Percentiles rank a stretch among this genome's conserved stretches.
Conservation (phyloP, 2,797 vertebrate species). For the Ammospiza maritima region DNA sequence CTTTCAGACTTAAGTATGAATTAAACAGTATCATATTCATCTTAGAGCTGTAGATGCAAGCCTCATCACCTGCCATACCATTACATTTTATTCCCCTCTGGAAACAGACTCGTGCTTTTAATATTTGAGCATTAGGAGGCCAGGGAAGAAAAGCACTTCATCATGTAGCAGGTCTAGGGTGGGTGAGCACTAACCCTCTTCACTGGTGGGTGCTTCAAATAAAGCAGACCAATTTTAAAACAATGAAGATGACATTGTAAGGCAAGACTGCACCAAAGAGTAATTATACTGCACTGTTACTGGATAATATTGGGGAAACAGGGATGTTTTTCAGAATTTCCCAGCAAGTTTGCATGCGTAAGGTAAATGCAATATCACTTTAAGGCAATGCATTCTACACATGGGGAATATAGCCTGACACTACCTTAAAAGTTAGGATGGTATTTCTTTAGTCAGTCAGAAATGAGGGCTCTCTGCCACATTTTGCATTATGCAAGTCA, state of each 20-base stretch:
- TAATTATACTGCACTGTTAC: not conserved
- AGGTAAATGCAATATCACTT: not conserved
- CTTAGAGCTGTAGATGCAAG: constrained; percentile 49
- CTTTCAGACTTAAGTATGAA: constrained; percentile 61
- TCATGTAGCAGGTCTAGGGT: not conserved
- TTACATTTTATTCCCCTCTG: not conserved
- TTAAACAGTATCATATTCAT: constrained; percentile 57
- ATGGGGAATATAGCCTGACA: not conserved
- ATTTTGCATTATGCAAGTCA: not conserved
- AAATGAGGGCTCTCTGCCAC: not conserved
- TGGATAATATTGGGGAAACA: not conserved
- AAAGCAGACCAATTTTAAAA: constrained; percentile 38
- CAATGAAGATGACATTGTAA: not conserved
- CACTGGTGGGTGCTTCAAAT: not conserved
- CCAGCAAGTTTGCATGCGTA: not conserved
- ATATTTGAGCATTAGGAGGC: not conserved
- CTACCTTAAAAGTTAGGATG: not conserved
- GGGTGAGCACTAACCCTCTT: not conserved
- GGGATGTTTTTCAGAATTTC: not conserved
- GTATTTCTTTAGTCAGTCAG: not conserved
- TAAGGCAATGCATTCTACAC: not conserved
- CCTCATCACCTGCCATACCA: not conserved
- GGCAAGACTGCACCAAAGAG: not conserved
- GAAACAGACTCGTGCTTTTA: constrained; percentile 22
- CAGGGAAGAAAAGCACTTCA: not conserved